Evolutionary conservation across 2,888 invertebrate genomes (phyloP), one percentile per base, ranked within the genome.

Genomic region (Hydrotaea diabolus): DNA sequence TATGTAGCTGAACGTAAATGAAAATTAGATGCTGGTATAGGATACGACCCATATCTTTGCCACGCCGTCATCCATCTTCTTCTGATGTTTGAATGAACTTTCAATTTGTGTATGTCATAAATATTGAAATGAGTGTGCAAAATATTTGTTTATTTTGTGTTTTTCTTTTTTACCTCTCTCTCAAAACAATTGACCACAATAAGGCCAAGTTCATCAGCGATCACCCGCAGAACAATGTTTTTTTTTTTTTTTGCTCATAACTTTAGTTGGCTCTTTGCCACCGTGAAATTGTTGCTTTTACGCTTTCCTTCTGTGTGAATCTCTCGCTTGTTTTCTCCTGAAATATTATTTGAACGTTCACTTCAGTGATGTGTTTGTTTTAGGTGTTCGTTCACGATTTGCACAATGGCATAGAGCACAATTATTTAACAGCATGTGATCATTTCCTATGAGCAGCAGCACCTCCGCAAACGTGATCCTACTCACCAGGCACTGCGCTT

Each of bases 171-270:
- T 9, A 7, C 9, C 53, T n/a, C 17, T 43, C 62, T 26, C 17
- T 66, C 55, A 19, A 19, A 53, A 76, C 71, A 72, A 66, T 55
- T 75, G 78, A 85, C 73, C 78, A 79, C 84, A 82, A 73, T 69
- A 79, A 79, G 84, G 84, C 82, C 84, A 85, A 82, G 84, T 82
- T 85, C 84, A 85, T 79, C 84, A 82, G 64, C 72, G 82, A 82
- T 82, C 82, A 82, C 82, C 84, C 79, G 84, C 82, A 82, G 84
- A 53, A 83, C 71, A 26, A 11, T 73, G 53, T 46, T 71, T 69
- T 69, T 71, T 31, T 4, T 31, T 31, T 31, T 31, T 31, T 31
- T 31, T 31, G 2, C 31, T n/a, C n/a, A n/a, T n/a, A 31, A 31
- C 7, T 2, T 46, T 19, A 36, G 57, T 46, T 53, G 43, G 59